Evolutionary conservation across 2,113 vertebrate genomes (phyloP).

Genomic region (Pelvicachromis taeniatus): DNA sequence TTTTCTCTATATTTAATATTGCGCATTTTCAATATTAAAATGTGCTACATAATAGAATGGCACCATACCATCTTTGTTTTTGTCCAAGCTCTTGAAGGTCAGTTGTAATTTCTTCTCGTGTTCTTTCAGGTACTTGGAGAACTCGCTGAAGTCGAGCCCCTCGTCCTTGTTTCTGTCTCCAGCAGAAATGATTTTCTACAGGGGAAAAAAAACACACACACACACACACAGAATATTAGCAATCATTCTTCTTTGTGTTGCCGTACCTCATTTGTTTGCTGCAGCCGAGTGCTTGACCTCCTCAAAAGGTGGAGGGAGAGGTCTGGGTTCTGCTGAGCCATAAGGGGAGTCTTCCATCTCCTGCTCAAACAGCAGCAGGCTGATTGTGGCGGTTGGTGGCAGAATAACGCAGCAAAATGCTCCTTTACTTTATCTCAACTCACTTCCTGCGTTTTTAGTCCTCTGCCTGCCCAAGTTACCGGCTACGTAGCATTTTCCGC

Average conservation of each 20-base stretch:
- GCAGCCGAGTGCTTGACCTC: not conserved
- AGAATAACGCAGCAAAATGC: not conserved
- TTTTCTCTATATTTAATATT: not conserved
- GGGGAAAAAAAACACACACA: not conserved
- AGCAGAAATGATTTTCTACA: slow-evolving; percentile 86
- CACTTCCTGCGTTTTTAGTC: not conserved
- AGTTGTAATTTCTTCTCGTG: slow-evolving; percentile 92
- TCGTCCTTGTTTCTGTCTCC: slow-evolving; percentile 85
- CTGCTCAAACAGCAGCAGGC: not conserved
- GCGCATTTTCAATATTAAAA: rapidly evolving
- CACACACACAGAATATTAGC: not conserved
- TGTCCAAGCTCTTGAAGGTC: slow-evolving; percentile 93
- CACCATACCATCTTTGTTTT: slow-evolving; percentile 86
- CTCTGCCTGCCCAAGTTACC: not conserved
- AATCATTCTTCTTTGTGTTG: not conserved
- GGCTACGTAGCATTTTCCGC: not conserved
- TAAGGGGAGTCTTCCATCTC: not conserved
- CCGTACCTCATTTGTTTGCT: not conserved
- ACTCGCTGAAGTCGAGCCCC: slow-evolving; percentile 86
- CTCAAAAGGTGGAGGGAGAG: not conserved
- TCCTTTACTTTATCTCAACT: not conserved
- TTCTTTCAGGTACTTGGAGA: slow-evolving; percentile 87
- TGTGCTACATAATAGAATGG: not conserved
- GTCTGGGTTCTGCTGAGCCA: not conserved
- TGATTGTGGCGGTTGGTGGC: not conserved